Evolutionary conservation across 23 tunicate genomes (phyloP).

Genomic region (Corella eumyota): DNA sequence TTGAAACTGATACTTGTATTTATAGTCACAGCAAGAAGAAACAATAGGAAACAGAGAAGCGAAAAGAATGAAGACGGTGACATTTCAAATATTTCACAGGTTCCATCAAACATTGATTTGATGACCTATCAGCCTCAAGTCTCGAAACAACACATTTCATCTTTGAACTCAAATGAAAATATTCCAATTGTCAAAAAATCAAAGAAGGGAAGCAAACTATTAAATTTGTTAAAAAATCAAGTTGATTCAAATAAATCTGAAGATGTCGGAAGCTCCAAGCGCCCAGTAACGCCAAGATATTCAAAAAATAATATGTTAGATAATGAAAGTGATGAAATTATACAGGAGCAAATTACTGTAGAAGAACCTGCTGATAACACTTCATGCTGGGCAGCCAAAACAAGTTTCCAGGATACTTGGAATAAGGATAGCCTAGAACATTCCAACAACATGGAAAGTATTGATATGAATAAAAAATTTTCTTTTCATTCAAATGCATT

Average conservation of each 20-base stretch:
- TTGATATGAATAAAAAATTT: too few relatives aligned
- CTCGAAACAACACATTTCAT: neutral
- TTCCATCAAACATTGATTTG: slow-evolving; percentile 52
- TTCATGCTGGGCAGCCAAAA: too few relatives aligned
- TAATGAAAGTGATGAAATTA: too few relatives aligned
- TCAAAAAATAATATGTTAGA: too few relatives aligned
- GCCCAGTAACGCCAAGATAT: too few relatives aligned
- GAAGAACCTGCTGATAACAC: too few relatives aligned
- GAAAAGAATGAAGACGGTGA: slow-evolving; percentile 9
- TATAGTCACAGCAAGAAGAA: neutral
- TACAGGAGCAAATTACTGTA: too few relatives aligned
- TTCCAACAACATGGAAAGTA: too few relatives aligned
- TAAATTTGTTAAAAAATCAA: slow-evolving; percentile 30
- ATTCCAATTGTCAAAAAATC: slow-evolving; percentile 1
- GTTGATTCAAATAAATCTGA: slow-evolving; percentile 10
- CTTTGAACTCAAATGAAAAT: neutral
- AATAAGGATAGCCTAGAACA: too few relatives aligned
- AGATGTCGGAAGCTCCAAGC: neutral
- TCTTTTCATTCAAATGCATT: too few relatives aligned
- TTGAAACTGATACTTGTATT: too few relatives aligned
- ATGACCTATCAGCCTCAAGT: slow-evolving; percentile 26
- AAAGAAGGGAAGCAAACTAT: slow-evolving; percentile 30
- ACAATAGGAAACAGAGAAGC: slow-evolving; percentile 2
- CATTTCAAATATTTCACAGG: slow-evolving; percentile 21
- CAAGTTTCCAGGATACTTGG: too few relatives aligned